Evolutionary conservation across 2,888 invertebrate species (phyloP), one percentile per base, ranked within the genome.

Genomic region (Metopia argyrocephala): DNA sequence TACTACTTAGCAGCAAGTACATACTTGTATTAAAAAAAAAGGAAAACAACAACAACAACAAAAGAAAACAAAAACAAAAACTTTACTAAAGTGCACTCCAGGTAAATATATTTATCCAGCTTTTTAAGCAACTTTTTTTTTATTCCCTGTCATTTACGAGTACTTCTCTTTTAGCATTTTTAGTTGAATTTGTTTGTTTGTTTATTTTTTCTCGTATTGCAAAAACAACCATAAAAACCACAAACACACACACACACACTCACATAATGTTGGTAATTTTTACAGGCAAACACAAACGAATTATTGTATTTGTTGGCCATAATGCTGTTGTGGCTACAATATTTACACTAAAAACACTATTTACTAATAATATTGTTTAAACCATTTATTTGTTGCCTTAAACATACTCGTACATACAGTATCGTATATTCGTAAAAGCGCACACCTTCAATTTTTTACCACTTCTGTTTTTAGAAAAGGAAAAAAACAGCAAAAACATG

Each of bases 241-340:
- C n/a, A n/a, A n/a, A n/a, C n/a, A n/a, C n/a, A n/a, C n/a, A n/a
- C n/a, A n/a, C n/a, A n/a, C n/a, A n/a, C n/a, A n/a, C n/a, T n/a
- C n/a, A n/a, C 75, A 76, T 45, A 76, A 76, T 68, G 54, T 62
- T 79, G 79, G 79, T 62, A 66, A 76, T 62, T 62, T 75, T 75
- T 66, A 20, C 46, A 12, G 12, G 1, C 20, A 62, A 76, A 71
- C 75, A 76, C 66, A 71, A 79, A 65, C 56, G 71, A 70, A 76
- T 54, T 69, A 76, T 76, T 70, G 54, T 69, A 23, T 6, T 9
- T 54, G 31, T n/a, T 45, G 54, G 27, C 20, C 38, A 38, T 38
- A 38, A 38, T 45, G 25, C 20, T 56, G 15, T 12, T 25, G 54
- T 20, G 18, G 54, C 23, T 38, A 38, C 15, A 15, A 38, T 38